Evolutionary conservation across 2,797 vertebrate genomes (phyloP), one percentile per base, ranked within the genome.

Genomic region (Anas bernieri): DNA sequence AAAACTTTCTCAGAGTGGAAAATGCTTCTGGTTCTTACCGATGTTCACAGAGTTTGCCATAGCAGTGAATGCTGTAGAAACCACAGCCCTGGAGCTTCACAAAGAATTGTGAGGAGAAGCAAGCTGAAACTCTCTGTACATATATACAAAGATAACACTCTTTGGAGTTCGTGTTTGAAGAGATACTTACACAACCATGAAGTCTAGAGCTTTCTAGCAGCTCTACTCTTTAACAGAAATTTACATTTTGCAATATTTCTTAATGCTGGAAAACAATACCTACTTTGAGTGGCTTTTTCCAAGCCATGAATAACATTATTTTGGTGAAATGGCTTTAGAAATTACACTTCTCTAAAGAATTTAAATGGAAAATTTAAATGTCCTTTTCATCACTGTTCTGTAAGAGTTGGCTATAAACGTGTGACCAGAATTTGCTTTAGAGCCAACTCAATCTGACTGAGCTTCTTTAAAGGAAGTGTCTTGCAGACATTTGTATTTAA

Each of bases 401-500:
- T 92, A 72, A 81, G 83, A 90, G 72, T 31, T 58, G 55, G 22
- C 81, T 92, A 66, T 85, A 81, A 94, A 92, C 50, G 77, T 33
- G 23, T 66, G 78, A 83, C 46, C 39, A 83, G 72, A 94, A 83
- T 74, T 91, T 93, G 72, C 37, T 86, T 88, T 75, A 77, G 83
- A 95, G 74, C 63, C 77, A 74, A 77, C 78, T 54, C 84, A 93
- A 85, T 88, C 80, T 13, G 26, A 3, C 87, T 85, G 91, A 89
- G 25, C 67, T 90, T 86, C 77, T 90, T 90, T 93, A 92, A 95
- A 92, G 82, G 87, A 90, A 96, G 50, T 76, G 67, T 86, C 80
- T 96, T 95, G 94, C 70, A 93, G 91, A 82, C 80, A 70, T 90
- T 96, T 91, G 70, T 93, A n/a, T 93, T 94, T 88, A 64, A 88